These are phyloP conservation scores for Cavia porcellus DNA, from an alignment of 2,113 vertebrate genomes.

Conservation along the genomic window DNA sequence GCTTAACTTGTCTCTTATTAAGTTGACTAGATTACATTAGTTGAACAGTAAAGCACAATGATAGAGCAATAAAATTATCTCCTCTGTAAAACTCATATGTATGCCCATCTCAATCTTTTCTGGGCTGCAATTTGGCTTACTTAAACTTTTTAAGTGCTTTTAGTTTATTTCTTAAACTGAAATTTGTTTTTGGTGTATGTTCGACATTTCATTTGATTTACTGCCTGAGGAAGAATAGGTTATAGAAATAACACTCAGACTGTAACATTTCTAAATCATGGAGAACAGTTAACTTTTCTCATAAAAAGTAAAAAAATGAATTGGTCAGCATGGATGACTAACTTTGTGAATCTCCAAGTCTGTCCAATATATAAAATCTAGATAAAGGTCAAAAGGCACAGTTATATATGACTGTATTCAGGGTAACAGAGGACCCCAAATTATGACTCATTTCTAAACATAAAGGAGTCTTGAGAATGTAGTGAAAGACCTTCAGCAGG, in stretches of 20 bases:
- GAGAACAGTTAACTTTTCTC: conserved; percentile 25
- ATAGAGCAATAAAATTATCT: accelerated
- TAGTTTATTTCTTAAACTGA: conserved; percentile 37
- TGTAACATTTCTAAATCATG: conserved; percentile 37
- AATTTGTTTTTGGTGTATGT: background rate
- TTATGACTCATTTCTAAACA: background rate
- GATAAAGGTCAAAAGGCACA: accelerated
- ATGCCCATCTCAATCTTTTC: background rate
- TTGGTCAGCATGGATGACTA: background rate
- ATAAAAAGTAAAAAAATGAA: background rate
- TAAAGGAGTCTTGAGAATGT: background rate
- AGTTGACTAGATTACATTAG: background rate
- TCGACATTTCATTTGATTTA: conserved; percentile 63
- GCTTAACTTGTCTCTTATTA: background rate
- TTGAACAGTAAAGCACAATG: background rate
- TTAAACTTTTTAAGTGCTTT: background rate
- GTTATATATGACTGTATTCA: background rate
- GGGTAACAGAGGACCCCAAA: background rate
- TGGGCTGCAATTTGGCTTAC: background rate
- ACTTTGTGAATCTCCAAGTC: background rate
- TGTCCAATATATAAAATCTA: background rate
- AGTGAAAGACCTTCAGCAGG: too few relatives aligned
- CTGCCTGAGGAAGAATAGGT: conserved; percentile 42
- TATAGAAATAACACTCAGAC: conserved; percentile 23
- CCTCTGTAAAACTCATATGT: accelerated